These are phyloP conservation scores for Himantopus leucocephalus DNA, from an alignment of 2,113 vertebrate genomes.

Conservation along the genomic window DNA sequence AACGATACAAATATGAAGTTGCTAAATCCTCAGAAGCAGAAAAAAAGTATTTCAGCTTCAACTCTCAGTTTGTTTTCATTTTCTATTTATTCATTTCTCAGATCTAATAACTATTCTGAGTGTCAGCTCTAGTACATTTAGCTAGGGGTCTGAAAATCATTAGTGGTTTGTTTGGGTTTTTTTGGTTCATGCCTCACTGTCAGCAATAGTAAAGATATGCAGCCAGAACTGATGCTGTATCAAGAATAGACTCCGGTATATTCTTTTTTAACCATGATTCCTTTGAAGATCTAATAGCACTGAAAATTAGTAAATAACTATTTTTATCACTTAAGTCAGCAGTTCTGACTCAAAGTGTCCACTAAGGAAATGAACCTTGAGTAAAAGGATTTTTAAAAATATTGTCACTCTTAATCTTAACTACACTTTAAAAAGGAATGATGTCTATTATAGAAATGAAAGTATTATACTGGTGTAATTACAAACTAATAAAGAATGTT, in stretches of 20 bases:
- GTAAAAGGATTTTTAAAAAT: neutral
- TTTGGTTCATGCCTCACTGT: neutral
- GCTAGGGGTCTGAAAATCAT: neutral
- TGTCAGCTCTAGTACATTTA: neutral
- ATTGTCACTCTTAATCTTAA: neutral
- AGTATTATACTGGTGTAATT: neutral
- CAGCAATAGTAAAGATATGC: neutral
- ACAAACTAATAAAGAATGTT: neutral
- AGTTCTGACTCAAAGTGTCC: neutral
- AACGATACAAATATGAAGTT: neutral
- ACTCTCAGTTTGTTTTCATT: neutral
- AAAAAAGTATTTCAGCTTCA: neutral
- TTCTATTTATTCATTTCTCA: neutral
- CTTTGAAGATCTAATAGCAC: neutral
- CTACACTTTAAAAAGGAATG: neutral
- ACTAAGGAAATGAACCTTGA: neutral
- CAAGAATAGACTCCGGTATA: neutral
- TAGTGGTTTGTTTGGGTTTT: neutral
- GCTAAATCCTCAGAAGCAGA: neutral
- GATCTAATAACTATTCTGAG: neutral
- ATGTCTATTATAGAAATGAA: neutral
- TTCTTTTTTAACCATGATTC: neutral
- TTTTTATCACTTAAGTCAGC: slow-evolving; percentile 18
- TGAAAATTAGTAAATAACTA: slow-evolving; percentile 35
- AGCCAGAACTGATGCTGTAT: neutral